phyloP scores from a whole-genome alignment of 92 coral and sea anemone species.

The Phenganax marumi region DNA sequence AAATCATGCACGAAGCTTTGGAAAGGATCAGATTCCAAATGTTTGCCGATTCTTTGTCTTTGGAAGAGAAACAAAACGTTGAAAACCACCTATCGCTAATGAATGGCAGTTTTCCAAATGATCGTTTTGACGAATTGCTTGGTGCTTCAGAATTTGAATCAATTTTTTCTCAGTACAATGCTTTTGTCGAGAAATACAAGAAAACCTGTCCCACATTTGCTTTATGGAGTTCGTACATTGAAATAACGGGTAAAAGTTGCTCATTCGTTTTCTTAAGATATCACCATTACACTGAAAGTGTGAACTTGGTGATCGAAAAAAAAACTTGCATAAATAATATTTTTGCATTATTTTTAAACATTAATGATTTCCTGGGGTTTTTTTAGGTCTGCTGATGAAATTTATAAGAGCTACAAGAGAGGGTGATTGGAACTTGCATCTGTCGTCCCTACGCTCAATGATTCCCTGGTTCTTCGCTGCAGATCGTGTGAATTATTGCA shows the following conservation, averaged over 20 bases:
- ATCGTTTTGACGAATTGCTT: conserved; percentile 9
- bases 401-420: conserved; percentile 4
- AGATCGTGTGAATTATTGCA: conserved; percentile 1
- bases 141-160: neutral
- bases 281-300: neutral
- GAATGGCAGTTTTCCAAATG: conserved; percentile 2
- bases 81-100: conserved; percentile 1
- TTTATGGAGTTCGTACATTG: conserved; percentile 27
- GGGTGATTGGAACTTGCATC: conserved; percentile 1
- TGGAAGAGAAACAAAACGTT: neutral
- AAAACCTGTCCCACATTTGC: conserved; percentile 19
- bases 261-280: neutral
- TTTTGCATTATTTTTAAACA: too few relatives aligned
- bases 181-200: conserved; percentile 2
- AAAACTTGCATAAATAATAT: neutral
- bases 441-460: conserved; percentile 5
- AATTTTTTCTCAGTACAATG: neutral
- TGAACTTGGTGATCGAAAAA: neutral
- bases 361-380: neutral
- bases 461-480: conserved; percentile 16
- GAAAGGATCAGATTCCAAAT: conserved; percentile 13
- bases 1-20: conserved; percentile 20
- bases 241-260: neutral
- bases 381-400: conserved; percentile 8
- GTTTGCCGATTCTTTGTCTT: neutral